phyloP scores from a whole-genome alignment of 1,140 invertebrate species.

The Potamilus streckersoni region DNA sequence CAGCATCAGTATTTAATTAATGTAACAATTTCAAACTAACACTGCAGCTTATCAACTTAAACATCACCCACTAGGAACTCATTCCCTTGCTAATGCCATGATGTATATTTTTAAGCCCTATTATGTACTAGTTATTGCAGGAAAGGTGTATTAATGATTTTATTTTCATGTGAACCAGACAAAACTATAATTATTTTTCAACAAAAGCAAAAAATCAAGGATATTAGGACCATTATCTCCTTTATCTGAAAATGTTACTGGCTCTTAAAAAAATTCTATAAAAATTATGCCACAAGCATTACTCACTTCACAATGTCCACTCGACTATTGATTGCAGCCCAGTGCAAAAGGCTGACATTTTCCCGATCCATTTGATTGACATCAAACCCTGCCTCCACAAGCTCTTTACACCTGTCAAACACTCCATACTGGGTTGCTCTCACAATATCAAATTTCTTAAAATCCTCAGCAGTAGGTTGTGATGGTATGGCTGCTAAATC shows the following conservation, averaged over 20 bases:
- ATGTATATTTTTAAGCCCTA: too few relatives aligned
- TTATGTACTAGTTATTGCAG: too few relatives aligned
- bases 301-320: conserved; percentile 83
- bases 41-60: too few relatives aligned
- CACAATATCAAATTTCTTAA: conserved; percentile 89
- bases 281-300: background rate
- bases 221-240: background rate
- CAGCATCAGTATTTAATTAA: too few relatives aligned
- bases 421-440: conserved; percentile 94
- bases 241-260: background rate
- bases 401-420: conserved; percentile 83
- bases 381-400: conserved; percentile 83
- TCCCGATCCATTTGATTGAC: conserved; percentile 69
- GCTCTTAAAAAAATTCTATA: too few relatives aligned
- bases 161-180: too few relatives aligned
- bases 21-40: too few relatives aligned
- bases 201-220: background rate
- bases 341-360: conserved; percentile 87
- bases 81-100: too few relatives aligned
- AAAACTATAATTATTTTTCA: background rate
- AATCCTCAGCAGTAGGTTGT: conserved; percentile 73
- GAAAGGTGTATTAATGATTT: too few relatives aligned
- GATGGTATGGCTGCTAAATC: conserved; percentile 9
- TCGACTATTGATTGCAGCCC: conserved; percentile 98
- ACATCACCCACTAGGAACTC: too few relatives aligned